Percentiles rank a stretch among this genome's conserved stretches.
phyloP scores from a whole-genome alignment of 2,113 vertebrate genomes.

The Dipodomys ordii region DNA sequence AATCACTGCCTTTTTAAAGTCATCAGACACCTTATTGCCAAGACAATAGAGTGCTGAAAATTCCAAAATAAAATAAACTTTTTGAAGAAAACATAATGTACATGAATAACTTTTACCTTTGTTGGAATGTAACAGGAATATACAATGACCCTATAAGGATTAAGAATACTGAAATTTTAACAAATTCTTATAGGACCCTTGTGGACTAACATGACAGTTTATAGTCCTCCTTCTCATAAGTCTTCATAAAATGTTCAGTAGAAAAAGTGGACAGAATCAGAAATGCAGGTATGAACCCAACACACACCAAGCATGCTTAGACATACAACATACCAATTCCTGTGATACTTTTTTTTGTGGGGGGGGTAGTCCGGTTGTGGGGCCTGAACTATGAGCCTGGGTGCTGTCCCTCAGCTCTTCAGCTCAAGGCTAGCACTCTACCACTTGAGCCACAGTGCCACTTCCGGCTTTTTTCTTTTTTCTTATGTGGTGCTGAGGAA shows the following conservation, averaged over 20 bases:
- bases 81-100: background rate
- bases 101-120: background rate
- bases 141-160: background rate
- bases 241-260: background rate
- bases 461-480: no score
- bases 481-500: no score
- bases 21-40: background rate
- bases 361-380: no score
- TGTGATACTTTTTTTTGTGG: background rate
- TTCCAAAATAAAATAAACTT: background rate
- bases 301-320: background rate
- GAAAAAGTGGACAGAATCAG: background rate
- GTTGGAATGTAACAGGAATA: background rate
- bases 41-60: background rate
- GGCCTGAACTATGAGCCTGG: no score
- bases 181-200: background rate
- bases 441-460: no score
- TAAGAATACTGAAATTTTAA: conserved; percentile 7
- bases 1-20: background rate
- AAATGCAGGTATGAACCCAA: no score
- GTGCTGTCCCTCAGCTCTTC: no score
- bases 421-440: no score
- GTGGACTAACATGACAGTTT: background rate
- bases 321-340: background rate
- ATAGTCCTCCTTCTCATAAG: background rate